phyloP scores from a whole-genome alignment of 2,797 vertebrate genomes.

The Lithobates sylvaticus region DNA sequence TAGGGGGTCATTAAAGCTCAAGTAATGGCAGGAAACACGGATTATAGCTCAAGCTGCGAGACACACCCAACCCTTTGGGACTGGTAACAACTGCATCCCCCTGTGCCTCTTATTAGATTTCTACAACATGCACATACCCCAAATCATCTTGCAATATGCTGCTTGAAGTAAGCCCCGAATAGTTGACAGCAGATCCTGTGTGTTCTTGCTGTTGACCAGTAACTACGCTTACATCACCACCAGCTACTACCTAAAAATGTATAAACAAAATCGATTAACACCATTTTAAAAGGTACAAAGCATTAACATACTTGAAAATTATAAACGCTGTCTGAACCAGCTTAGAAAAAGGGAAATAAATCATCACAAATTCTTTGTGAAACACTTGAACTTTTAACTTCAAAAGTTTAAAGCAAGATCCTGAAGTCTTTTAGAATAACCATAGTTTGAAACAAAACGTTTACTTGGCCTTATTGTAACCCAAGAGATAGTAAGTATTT shows the following conservation, averaged over 20 bases:
- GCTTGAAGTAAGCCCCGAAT: slow-evolving; percentile 79
- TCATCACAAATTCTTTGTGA: not conserved
- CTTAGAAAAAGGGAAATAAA: not conserved
- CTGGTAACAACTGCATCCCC: not conserved
- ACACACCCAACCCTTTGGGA: not conserved
- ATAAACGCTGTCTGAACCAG: not conserved
- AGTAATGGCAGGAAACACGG: not conserved
- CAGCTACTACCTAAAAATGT: slow-evolving; percentile 82
- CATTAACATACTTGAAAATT: too few species aligned
- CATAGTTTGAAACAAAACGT: slow-evolving; percentile 6
- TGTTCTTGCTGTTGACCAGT: slow-evolving; percentile 86
- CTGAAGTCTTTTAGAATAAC: not conserved
- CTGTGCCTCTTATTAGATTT: not conserved
- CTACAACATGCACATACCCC: slow-evolving; percentile 76
- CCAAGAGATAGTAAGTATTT: slow-evolving; percentile 2
- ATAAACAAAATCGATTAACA: not conserved
- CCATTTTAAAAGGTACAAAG: not conserved
- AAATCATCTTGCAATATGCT: slow-evolving; percentile 95
- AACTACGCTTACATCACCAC: slow-evolving; percentile 90
- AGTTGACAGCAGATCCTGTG: slow-evolving; percentile 68
- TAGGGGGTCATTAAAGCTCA: too few species aligned
- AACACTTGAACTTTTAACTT: slow-evolving; percentile 14
- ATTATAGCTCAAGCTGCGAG: not conserved
- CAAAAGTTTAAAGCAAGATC: not conserved
- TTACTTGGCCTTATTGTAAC: slow-evolving; percentile 20